phyloP scores from a whole-genome alignment of 2,888 invertebrate genomes.

The Drosophila austrosaltans region DNA sequence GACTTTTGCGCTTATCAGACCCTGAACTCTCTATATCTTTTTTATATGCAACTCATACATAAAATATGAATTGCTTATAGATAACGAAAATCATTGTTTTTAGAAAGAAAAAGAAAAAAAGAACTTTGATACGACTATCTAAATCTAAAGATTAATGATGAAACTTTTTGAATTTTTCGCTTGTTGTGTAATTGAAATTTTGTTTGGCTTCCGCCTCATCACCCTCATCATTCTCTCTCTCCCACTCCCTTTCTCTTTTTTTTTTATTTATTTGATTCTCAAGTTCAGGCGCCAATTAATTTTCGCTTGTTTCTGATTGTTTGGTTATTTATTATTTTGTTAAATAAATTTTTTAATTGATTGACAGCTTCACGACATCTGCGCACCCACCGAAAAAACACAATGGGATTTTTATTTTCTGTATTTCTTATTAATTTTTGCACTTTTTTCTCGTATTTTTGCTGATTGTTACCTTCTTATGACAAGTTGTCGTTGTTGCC shows the following conservation, averaged over 20 bases:
- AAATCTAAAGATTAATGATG: neutral
- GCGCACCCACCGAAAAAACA: conserved; percentile 60
- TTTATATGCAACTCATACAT: conserved; percentile 2
- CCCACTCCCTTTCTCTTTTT: neutral
- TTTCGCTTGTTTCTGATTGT: conserved; percentile 43
- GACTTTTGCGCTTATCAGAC: conserved; percentile 7
- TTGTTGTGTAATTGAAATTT: no score
- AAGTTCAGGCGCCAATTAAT: conserved; percentile 72
- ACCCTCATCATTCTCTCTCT: conserved; percentile 7
- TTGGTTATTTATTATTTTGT: conserved; percentile 4
- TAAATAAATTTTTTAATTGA: conserved; percentile 65
- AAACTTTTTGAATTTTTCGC: neutral
- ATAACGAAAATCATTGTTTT: neutral
- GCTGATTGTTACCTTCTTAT: conserved; percentile 36
- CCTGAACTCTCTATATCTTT: conserved; percentile 4
- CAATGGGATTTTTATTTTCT: conserved; percentile 56
- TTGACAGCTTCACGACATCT: conserved; percentile 73
- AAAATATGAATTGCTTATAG: neutral
- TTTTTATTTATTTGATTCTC: conserved; percentile 30
- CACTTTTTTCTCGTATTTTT: conserved; percentile 47
- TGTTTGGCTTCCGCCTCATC: neutral
- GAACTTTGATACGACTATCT: neutral
- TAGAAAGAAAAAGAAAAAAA: no score
- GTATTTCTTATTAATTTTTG: conserved; percentile 28
- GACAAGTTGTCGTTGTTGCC: conserved; percentile 27